Base-by-base conservation (phyloP, 2,113 vertebrate species). In the Haemorhous mexicanus region DNA sequence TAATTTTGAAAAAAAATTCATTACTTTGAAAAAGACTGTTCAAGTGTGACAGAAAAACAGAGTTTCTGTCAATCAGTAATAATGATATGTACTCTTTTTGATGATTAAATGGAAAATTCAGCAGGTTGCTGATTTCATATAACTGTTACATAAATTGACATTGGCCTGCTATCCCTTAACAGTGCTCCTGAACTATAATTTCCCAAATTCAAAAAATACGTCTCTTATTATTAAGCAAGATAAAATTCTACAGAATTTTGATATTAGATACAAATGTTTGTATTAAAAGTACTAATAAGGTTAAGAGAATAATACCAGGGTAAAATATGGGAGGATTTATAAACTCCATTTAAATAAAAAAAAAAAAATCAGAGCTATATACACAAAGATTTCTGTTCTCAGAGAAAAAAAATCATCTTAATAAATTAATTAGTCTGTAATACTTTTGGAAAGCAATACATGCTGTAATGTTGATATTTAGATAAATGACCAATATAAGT, bases 211-310 rank as follows among this genome's bases (percentile, higher is more conserved):
- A 87, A 87, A 82, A 92, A 76, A 52, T 30, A 46, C 17, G 52
- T 69, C 18, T 80, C 22, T 85, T 74, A 82, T 75, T 22, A 56
- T 92, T 76, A 82, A 77, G 43, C 30, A 77, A 83, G 50, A 87
- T 41, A 76, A 87, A 87, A 64, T 35, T 74, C 28, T 56, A 76
- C 35, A 68, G 49, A 92, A 79, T 76, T 80, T 87, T 78, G 68
- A 87, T 89, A 58, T 90, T 72, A 97, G 43, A 70, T 61, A 84
- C 61, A 87, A 49, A 22, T 69, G n/a, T 67, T 95, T 83, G 61
- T 64, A 82, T 78, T 61, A 93, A 84, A 89, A 83, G 13, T 59
- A 86, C 55, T 70, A 53, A 67, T 43, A 69, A 58, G 30, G 21
- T 73, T 69, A 89, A 81, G 43, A 89, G 39, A 84, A 81, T 79